phyloP scores from a whole-genome alignment of 2,113 vertebrate species.

The Halichoerus grypus region DNA sequence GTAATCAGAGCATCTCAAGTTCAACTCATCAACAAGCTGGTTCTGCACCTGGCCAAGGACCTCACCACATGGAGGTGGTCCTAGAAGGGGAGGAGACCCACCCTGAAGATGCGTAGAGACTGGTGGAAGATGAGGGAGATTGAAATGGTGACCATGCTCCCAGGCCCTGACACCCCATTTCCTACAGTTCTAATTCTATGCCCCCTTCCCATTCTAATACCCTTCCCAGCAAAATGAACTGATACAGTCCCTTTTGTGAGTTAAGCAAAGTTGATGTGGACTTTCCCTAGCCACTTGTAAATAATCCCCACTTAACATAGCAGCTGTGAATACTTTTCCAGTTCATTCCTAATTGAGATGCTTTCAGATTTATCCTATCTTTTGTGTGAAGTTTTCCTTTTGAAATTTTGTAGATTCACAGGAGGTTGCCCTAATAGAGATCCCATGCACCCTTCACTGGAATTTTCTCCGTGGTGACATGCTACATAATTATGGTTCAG shows the following conservation, averaged over 20 bases:
- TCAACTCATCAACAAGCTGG: background rate
- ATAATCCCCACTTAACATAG: background rate
- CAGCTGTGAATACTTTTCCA: background rate
- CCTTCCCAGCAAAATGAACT: background rate
- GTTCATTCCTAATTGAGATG: background rate
- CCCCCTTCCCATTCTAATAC: background rate
- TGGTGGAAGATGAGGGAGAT: background rate
- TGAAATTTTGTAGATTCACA: background rate
- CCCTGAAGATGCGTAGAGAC: background rate
- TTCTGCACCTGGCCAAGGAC: background rate
- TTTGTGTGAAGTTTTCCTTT: background rate
- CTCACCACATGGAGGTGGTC: rapidly evolving
- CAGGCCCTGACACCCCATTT: background rate
- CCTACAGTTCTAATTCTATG: background rate
- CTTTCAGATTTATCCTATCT: background rate
- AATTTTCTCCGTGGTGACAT: background rate
- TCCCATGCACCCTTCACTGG: background rate
- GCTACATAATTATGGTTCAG: background rate
- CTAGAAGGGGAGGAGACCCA: background rate
- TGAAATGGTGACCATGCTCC: background rate
- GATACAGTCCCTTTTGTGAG: background rate
- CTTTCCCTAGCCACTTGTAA: background rate
- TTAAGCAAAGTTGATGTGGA: background rate
- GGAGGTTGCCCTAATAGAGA: background rate
- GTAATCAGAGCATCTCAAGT: background rate